A percentile compares a stretch with the other conserved stretches of the same genome.
These are phyloP conservation scores for Catharus ustulatus DNA, from an alignment of 2,797 vertebrate species.

Conservation along the genomic window DNA sequence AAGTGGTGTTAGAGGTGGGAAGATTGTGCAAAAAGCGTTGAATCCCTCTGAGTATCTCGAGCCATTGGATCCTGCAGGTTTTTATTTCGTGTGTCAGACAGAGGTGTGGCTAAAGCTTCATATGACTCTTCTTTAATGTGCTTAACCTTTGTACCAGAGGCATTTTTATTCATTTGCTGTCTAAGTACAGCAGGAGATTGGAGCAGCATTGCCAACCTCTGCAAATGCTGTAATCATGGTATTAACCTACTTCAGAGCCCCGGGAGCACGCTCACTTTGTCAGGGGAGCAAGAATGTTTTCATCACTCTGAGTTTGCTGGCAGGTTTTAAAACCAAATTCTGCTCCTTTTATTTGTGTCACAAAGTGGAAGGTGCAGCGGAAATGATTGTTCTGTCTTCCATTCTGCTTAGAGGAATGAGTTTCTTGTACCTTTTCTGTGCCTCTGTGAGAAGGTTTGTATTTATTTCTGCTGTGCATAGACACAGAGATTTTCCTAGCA, in stretches of 20 bases:
- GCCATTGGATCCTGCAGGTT: not conserved
- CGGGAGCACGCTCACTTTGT: not conserved
- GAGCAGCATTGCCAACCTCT: constrained; percentile 29
- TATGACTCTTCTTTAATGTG: not conserved
- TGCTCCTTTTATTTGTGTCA: not conserved
- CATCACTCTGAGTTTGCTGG: not conserved
- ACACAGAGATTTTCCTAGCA: not conserved
- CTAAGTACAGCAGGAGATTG: constrained; percentile 12
- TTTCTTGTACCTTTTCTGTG: not conserved
- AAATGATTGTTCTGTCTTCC: not conserved
- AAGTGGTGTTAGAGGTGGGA: not conserved
- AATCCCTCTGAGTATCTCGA: not conserved
- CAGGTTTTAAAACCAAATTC: not conserved
- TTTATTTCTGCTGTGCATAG: not conserved
- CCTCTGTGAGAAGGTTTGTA: not conserved
- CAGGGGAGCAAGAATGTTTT: not conserved
- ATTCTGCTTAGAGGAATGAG: not conserved
- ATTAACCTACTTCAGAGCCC: constrained; percentile 43
- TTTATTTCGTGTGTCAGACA: not conserved
- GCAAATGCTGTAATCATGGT: constrained; percentile 34
- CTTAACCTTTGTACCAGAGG: constrained; percentile 33
- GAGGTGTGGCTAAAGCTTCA: constrained; percentile 32
- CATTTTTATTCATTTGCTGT: constrained; percentile 27
- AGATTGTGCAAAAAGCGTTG: not conserved
- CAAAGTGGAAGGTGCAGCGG: not conserved